A percentile compares a stretch with the other conserved stretches of the same genome.
phyloP scores from a whole-genome alignment of 2,113 vertebrate species.

The Anhinga anhinga region DNA sequence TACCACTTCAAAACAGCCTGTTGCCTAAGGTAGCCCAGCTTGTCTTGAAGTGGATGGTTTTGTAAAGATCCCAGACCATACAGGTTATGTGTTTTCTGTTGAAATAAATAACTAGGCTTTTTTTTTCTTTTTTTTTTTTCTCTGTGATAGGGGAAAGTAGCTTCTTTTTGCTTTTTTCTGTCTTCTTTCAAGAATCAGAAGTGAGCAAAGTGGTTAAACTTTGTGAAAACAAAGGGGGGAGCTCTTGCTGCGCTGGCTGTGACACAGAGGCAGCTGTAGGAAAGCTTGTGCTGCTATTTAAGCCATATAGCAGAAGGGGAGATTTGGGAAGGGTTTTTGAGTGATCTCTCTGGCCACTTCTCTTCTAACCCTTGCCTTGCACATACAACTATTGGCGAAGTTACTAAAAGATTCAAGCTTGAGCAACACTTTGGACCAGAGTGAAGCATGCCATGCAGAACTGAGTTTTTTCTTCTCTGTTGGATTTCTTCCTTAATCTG shows the following conservation, averaged over 20 bases:
- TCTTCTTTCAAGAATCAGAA: not conserved
- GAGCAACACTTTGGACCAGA: not conserved
- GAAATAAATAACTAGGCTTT: not conserved
- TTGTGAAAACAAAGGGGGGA: not conserved
- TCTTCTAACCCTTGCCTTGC: not conserved
- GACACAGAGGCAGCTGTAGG: not conserved
- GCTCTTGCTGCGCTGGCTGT: not conserved
- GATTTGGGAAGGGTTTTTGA: not conserved
- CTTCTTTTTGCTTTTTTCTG: not conserved
- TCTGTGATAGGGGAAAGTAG: not conserved
- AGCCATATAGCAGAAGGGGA: not conserved
- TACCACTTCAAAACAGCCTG: not conserved
- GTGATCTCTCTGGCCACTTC: not conserved
- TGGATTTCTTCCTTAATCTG: not conserved
- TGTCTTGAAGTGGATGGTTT: not conserved
- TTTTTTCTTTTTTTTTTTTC: too few species aligned
- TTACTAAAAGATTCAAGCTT: not conserved
- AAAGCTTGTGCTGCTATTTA: not conserved
- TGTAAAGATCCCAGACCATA: not conserved
- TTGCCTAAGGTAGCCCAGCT: not conserved
- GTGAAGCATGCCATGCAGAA: not conserved
- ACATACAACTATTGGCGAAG: rapidly evolving
- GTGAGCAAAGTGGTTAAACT: not conserved
- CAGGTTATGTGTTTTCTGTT: not conserved
- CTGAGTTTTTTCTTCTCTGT: not conserved